Conservation (phyloP, 2,113 vertebrate genomes). For the Capreolus pygargus region DNA sequence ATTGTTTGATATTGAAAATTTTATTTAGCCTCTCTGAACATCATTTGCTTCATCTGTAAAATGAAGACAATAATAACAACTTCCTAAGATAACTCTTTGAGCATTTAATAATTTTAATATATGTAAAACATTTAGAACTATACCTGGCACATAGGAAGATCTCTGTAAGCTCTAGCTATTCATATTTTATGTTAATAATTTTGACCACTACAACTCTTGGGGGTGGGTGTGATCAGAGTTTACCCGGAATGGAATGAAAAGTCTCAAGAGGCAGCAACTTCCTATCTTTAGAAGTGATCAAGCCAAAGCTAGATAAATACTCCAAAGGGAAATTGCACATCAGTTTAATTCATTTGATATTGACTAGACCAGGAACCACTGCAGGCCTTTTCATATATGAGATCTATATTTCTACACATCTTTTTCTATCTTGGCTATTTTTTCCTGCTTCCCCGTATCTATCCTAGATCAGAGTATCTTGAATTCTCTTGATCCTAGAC, state of each 20-base stretch:
- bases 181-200: background rate
- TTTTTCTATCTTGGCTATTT: constrained; percentile 34
- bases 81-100: background rate
- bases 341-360: background rate
- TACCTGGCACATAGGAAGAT: background rate
- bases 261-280: background rate
- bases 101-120: background rate
- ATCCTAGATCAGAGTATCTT: constrained; percentile 48
- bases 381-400: background rate
- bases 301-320: background rate
- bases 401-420: background rate
- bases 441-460: background rate
- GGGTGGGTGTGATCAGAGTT: background rate
- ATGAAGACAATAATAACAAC: background rate
- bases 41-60: background rate
- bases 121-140: background rate
- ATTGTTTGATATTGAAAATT: background rate
- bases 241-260: background rate
- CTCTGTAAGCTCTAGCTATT: background rate
- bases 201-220: background rate
- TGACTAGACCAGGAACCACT: background rate
- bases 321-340: background rate
- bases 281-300: background rate
- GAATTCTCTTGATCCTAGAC: constrained; percentile 56
- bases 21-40: background rate